phyloP scores from a whole-genome alignment of 2,888 invertebrate genomes.

The Amitus sp. region DNA sequence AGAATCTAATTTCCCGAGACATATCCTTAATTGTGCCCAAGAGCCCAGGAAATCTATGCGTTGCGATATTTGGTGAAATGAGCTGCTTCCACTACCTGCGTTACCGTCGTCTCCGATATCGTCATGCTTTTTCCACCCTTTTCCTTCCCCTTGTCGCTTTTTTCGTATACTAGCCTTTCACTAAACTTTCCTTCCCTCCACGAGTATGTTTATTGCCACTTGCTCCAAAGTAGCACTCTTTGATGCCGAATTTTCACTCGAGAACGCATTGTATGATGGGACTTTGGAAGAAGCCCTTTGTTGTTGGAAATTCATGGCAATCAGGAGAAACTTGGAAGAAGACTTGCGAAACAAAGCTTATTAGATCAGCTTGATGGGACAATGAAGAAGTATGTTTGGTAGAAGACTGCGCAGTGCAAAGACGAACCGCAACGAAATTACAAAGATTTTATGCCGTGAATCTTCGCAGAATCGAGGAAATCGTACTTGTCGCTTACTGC shows the following conservation, averaged over 20 bases:
- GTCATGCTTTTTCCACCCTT: constrained; percentile 43
- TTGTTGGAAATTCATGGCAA: no score
- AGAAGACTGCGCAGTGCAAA: constrained; percentile 19
- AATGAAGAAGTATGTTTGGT: no score
- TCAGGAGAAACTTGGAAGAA: no score
- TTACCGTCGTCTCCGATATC: constrained; percentile 57
- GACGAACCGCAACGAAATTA: constrained; percentile 23
- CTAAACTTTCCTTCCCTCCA: constrained; percentile 38
- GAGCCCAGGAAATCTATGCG: constrained; percentile 59
- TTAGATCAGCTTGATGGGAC: no score
- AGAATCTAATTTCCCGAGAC: constrained; percentile 64
- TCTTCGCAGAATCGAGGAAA: constrained; percentile 6
- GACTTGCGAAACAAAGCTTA: no score
- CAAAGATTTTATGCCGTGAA: constrained; percentile 15
- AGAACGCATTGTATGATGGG: not conserved
- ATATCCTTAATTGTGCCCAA: constrained; percentile 59
- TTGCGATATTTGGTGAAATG: constrained; percentile 63
- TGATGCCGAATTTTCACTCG: constrained; percentile 1
- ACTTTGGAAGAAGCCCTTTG: not conserved
- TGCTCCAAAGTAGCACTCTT: not conserved
- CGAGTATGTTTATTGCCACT: not conserved
- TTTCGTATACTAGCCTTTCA: constrained; percentile 36
- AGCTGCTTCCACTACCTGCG: constrained; percentile 51
- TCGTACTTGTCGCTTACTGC: not conserved
- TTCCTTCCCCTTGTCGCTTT: constrained; percentile 42